These are phyloP conservation scores for Philotrypesis tridentata DNA, from an alignment of 1,140 invertebrate genomes.

Conservation along the genomic window DNA sequence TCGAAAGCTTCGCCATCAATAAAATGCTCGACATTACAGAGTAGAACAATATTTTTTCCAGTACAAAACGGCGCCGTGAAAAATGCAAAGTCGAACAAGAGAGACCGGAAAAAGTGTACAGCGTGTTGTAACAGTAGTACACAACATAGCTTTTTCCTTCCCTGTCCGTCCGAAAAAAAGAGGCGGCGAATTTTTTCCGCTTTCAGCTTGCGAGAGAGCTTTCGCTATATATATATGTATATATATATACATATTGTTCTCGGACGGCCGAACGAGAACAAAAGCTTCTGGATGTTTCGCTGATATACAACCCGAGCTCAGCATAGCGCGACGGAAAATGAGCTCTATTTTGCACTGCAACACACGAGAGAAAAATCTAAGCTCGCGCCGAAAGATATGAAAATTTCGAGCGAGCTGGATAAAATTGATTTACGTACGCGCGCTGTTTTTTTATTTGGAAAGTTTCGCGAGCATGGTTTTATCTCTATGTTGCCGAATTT, in stretches of 20 bases:
- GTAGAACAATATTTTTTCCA: not conserved
- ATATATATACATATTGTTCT: no score
- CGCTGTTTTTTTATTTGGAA: no score
- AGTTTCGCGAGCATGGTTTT: no score
- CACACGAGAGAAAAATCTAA: not conserved
- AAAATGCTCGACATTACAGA: not conserved
- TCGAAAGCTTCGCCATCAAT: not conserved
- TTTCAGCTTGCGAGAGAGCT: constrained; percentile 4
- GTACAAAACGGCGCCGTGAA: not conserved
- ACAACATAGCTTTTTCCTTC: not conserved
- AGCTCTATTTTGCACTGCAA: not conserved
- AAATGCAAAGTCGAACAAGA: not conserved
- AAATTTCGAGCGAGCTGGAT: not conserved
- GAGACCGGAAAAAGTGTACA: not conserved
- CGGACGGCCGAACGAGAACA: not conserved
- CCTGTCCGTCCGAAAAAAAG: not conserved
- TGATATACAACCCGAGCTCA: no score
- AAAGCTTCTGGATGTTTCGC: not conserved
- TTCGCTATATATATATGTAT: no score
- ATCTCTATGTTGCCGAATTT: no score
- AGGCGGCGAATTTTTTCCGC: not conserved
- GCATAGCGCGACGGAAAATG: constrained; percentile 2
- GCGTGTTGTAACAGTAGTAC: not conserved
- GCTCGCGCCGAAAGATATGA: not conserved
- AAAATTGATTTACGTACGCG: no score